Conservation (phyloP, 2,113 vertebrate species). For the Nothobranchius kuhntae region DNA sequence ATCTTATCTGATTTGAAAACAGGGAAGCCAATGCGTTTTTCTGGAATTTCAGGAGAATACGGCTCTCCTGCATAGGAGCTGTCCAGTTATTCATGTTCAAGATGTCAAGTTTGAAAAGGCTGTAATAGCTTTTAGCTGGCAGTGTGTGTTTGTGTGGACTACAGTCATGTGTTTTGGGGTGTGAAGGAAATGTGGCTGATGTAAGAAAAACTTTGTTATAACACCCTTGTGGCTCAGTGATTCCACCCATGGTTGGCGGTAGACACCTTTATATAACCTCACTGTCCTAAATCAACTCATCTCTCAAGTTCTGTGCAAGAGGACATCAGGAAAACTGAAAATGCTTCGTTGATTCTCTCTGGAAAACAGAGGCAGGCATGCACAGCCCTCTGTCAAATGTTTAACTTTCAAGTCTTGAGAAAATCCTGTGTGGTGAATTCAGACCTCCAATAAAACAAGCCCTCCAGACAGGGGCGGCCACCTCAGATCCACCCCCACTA, state of each 20-base stretch:
- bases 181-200: constrained; percentile 63
- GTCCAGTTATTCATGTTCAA: constrained; percentile 10
- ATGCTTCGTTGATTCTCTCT: constrained; percentile 9
- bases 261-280: constrained; percentile 61
- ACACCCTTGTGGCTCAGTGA: constrained; percentile 45
- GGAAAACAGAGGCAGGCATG: constrained; percentile 15
- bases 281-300: constrained; percentile 15
- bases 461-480: constrained; percentile 57
- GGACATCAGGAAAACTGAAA: constrained; percentile 27
- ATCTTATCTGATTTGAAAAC: constrained; percentile 72
- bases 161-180: constrained; percentile 59
- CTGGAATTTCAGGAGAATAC: constrained; percentile 31
- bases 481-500: constrained; percentile 54
- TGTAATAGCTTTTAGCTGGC: constrained; percentile 16
- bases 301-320: constrained; percentile 21
- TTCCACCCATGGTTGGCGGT: constrained; percentile 37
- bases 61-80: too few relatives aligned
- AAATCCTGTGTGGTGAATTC: constrained; percentile 49
- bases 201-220: constrained; percentile 58
- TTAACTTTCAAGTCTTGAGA: constrained; percentile 38
- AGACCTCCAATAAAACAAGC: constrained; percentile 65
- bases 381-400: constrained; percentile 16
- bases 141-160: constrained; percentile 34
- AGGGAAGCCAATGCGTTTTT: constrained; percentile 57
- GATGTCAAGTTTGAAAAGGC: constrained; percentile 26